A percentile compares a stretch with the other conserved stretches of the same genome.
Evolutionary conservation across 2,888 invertebrate genomes (phyloP).

Genomic region (Drosophila pseudotakahashii): DNA sequence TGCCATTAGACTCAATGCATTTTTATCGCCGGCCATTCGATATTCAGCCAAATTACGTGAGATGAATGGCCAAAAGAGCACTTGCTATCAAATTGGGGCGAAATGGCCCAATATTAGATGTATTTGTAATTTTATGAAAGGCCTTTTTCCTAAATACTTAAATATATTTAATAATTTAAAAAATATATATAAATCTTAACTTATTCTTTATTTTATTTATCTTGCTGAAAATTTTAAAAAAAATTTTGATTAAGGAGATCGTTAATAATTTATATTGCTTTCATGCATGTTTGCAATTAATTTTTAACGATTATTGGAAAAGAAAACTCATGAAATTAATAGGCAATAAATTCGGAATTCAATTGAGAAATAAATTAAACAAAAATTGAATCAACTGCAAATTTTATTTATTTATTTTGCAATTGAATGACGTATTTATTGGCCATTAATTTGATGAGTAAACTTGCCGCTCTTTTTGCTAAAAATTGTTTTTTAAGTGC

Average conservation of each 20-base stretch:
- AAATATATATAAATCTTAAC: too few relatives aligned
- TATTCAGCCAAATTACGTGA: slow-evolving; percentile 42
- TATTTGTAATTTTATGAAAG: too few relatives aligned
- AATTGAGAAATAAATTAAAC: not conserved
- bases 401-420: slow-evolving; percentile 8
- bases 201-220: too few relatives aligned
- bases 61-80: slow-evolving; percentile 12
- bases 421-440: slow-evolving; percentile 12
- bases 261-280: not conserved
- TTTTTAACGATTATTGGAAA: slow-evolving; percentile 1
- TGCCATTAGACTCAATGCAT: slow-evolving; percentile 33
- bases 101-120: slow-evolving; percentile 5
- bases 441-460: slow-evolving; percentile 1
- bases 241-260: not conserved
- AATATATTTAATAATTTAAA: too few relatives aligned
- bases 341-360: slow-evolving; percentile 5
- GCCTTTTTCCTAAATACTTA: too few relatives aligned
- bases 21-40: slow-evolving; percentile 51
- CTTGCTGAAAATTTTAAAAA: not conserved
- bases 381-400: slow-evolving; percentile 4
- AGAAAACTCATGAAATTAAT: slow-evolving; percentile 9
- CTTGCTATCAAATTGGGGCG: slow-evolving; percentile 2
- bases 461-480: not conserved
- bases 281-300: not conserved
- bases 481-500: not conserved